Percentiles rank a stretch among this genome's conserved stretches.
phyloP scores from a whole-genome alignment of 2,113 vertebrate species.

The Rhinichthys klamathensis region DNA sequence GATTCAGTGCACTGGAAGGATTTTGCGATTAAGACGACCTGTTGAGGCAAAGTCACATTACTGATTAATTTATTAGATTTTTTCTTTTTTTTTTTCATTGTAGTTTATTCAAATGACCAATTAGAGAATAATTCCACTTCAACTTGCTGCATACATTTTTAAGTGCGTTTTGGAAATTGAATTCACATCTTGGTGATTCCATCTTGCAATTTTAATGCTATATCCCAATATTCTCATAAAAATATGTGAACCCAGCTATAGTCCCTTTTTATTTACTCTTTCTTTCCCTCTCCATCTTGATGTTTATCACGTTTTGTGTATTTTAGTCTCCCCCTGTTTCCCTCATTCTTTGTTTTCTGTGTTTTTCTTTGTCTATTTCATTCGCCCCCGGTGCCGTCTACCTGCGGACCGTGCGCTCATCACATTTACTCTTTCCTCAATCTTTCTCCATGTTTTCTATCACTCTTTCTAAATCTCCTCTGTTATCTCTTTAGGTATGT shows the following conservation, averaged over 20 bases:
- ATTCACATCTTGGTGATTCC: background rate
- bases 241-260: background rate
- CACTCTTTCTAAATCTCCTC: slow-evolving; percentile 40
- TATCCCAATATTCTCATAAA: background rate
- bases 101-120: background rate
- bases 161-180: background rate
- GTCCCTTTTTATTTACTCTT: slow-evolving; percentile 23
- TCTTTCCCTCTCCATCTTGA: slow-evolving; percentile 43
- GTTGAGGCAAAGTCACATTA: background rate
- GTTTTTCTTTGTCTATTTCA: slow-evolving; percentile 49
- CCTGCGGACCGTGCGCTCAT: slow-evolving; percentile 33
- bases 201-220: background rate
- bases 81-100: background rate
- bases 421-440: slow-evolving; percentile 19
- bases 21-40: background rate
- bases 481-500: slow-evolving; percentile 11
- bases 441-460: slow-evolving; percentile 44
- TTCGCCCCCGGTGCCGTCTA: slow-evolving; percentile 52
- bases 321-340: slow-evolving; percentile 39
- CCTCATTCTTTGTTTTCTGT: slow-evolving; percentile 27
- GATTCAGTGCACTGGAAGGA: no score
- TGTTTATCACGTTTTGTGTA: background rate
- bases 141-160: background rate
- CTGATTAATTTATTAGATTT: background rate
- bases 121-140: background rate